These are phyloP conservation scores for Buathra laborator DNA, from an alignment of 2,888 invertebrate genomes.

Conservation along the genomic window DNA sequence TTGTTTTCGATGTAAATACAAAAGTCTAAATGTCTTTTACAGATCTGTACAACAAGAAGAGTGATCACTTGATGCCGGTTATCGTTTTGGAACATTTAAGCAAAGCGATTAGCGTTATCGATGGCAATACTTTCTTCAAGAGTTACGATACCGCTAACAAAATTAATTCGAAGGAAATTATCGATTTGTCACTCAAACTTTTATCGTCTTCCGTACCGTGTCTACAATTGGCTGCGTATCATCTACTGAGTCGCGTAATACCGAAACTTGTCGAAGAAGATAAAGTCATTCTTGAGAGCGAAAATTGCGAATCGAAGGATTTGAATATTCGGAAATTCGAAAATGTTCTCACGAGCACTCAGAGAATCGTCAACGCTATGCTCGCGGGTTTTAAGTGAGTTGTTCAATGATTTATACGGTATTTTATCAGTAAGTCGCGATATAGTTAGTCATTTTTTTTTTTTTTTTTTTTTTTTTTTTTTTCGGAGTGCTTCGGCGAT, in stretches of 20 bases:
- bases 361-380: constrained; percentile 86
- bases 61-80: constrained; percentile 70
- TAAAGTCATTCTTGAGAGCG: constrained; percentile 83
- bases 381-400: constrained; percentile 86
- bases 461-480: no score
- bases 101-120: constrained; percentile 78
- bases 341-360: constrained; percentile 81
- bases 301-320: constrained; percentile 84
- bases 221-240: constrained; percentile 86
- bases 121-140: constrained; percentile 75
- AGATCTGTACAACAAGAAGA: constrained; percentile 76
- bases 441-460: no score
- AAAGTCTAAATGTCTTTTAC: constrained; percentile 30
- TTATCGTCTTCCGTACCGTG: constrained; percentile 83
- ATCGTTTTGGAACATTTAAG: constrained; percentile 79
- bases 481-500: no score
- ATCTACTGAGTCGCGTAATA: constrained; percentile 84
- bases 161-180: constrained; percentile 73
- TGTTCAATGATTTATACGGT: background rate
- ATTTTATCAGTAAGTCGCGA: background rate
- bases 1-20: background rate
- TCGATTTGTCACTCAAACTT: constrained; percentile 83
- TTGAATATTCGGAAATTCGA: constrained; percentile 85
- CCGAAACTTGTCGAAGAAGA: constrained; percentile 86
- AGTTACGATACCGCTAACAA: constrained; percentile 51